Percentiles rank a stretch among this genome's conserved stretches.
Conservation (phyloP, 2,113 vertebrate genomes). For the Tupaia chinensis region DNA sequence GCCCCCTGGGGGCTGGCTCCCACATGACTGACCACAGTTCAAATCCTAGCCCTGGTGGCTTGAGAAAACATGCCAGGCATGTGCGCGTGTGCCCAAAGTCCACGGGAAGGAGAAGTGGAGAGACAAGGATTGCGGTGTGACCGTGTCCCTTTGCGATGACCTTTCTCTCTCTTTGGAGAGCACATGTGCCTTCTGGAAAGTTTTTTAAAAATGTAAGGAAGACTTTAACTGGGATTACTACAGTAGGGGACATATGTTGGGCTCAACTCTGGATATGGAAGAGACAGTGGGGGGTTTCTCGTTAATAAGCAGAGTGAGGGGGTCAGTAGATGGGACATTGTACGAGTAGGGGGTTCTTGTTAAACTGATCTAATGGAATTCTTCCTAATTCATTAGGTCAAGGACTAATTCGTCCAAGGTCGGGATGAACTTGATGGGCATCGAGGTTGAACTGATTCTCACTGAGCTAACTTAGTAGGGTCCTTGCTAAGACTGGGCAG, state of each 20-base stretch:
- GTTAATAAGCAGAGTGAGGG: neutral
- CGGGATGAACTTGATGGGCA: rapidly evolving
- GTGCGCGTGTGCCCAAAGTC: no score
- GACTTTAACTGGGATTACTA: neutral
- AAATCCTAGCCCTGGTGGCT: no score
- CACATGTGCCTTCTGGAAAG: no score
- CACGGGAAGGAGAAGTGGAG: no score
- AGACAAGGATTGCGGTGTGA: no score
- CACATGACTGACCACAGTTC: no score
- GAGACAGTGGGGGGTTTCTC: neutral
- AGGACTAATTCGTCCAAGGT: neutral
- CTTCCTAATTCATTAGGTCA: neutral
- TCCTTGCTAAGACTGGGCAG: rapidly evolving
- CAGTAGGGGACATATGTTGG: neutral
- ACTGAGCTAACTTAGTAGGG: neutral
- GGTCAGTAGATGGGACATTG: neutral
- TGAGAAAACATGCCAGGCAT: no score
- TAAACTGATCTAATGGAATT: neutral
- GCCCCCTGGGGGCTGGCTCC: no score
- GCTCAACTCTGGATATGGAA: neutral
- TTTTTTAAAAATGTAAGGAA: neutral
- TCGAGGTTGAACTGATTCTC: neutral
- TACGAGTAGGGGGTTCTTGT: neutral
- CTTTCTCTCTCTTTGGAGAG: no score
- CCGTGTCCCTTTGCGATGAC: no score